Percentiles rank a stretch among this genome's conserved stretches.
Evolutionary conservation across 2,113 vertebrate genomes (phyloP).

Genomic region (Oreochromis tanganicae): DNA sequence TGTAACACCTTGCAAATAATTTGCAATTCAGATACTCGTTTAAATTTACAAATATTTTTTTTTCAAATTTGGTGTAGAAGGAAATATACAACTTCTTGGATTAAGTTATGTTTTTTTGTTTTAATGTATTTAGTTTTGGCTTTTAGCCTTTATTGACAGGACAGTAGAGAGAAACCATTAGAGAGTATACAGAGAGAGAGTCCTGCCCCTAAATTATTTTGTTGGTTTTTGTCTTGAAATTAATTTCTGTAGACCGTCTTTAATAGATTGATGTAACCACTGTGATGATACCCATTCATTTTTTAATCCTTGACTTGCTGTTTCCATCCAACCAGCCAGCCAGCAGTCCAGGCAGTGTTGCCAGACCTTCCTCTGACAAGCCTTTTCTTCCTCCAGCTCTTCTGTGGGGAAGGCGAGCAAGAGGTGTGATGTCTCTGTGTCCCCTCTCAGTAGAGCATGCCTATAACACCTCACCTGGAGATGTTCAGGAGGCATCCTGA

Average conservation of each 20-base stretch:
- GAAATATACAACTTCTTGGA: neutral
- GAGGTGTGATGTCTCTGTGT: neutral
- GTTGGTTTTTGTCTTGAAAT: neutral
- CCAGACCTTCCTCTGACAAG: neutral
- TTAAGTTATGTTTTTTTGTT: neutral
- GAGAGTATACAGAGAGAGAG: neutral
- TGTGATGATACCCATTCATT: neutral
- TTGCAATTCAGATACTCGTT: neutral
- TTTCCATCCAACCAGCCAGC: neutral
- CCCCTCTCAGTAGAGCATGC: neutral
- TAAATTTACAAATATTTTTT: neutral
- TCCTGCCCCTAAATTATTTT: neutral
- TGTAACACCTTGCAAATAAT: neutral
- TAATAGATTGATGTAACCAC: neutral
- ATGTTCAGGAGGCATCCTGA: neutral
- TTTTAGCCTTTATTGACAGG: neutral
- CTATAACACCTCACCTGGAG: neutral
- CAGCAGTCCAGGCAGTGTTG: neutral
- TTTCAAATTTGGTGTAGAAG: neutral
- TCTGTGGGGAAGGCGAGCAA: neutral
- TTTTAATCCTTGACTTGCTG: accelerated
- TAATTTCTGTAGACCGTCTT: neutral
- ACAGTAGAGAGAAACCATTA: neutral
- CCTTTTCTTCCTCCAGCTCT: neutral
- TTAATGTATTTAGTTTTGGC: neutral